These are phyloP conservation scores for Gulo gulo DNA, from an alignment of 2,113 vertebrate genomes.

Conservation along the genomic window DNA sequence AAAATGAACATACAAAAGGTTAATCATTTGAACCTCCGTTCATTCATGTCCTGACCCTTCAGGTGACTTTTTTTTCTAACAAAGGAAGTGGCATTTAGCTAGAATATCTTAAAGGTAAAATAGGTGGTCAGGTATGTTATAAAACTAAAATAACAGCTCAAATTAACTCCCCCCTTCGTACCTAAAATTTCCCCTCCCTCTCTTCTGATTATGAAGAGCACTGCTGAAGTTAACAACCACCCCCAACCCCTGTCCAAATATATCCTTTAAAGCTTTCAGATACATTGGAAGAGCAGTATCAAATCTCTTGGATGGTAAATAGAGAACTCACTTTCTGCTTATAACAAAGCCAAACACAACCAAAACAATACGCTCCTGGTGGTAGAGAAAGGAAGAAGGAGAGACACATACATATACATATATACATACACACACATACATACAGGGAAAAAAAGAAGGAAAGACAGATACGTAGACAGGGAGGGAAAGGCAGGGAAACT, in stretches of 20 bases:
- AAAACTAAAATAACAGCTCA: not conserved
- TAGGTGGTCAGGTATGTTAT: not conserved
- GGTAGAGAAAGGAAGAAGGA: not conserved
- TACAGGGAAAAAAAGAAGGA: not conserved
- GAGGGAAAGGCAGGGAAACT: not conserved
- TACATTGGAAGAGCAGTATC: not conserved
- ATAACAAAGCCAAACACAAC: not conserved
- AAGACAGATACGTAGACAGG: not conserved
- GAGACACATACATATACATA: not conserved
- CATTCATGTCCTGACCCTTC: not conserved
- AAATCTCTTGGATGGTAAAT: not conserved
- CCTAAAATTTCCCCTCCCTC: not conserved
- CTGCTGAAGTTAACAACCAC: not conserved
- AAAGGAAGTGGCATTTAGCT: not conserved
- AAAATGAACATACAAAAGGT: not conserved
- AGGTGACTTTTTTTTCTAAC: not conserved
- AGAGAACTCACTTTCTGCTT: not conserved
- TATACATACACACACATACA: too few species aligned
- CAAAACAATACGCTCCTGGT: not conserved
- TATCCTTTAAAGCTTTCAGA: not conserved
- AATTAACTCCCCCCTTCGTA: not conserved
- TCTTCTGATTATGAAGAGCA: not conserved
- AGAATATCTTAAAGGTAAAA: not conserved
- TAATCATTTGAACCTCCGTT: not conserved
- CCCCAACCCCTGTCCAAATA: not conserved